phyloP scores from a whole-genome alignment of 2,888 invertebrate species.

The Acanthosoma haemorrhoidale region DNA sequence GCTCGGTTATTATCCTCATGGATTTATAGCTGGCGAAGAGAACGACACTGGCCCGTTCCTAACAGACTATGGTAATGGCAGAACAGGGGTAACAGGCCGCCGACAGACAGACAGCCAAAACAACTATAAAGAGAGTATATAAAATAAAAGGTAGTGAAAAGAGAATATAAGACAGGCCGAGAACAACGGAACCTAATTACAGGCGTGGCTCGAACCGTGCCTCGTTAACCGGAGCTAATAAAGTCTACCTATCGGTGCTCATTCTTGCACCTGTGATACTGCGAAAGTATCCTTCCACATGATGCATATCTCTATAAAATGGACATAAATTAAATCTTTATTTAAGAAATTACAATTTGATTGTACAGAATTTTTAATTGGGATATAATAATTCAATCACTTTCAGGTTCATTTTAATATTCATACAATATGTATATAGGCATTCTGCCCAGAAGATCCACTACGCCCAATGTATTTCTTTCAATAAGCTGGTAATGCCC shows the following conservation, averaged over 20 bases:
- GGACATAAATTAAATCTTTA: too few relatives aligned
- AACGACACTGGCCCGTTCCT: neutral
- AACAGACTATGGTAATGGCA: neutral
- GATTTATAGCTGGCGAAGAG: neutral
- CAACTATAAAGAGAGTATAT: constrained; percentile 3
- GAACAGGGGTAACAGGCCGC: neutral
- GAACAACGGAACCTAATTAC: neutral
- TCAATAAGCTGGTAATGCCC: too few relatives aligned
- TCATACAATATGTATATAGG: too few relatives aligned
- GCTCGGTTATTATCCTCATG: neutral
- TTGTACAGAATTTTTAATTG: too few relatives aligned
- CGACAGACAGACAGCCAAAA: neutral
- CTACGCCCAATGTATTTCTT: too few relatives aligned
- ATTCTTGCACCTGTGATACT: neutral
- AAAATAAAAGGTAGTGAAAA: neutral
- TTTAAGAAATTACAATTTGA: too few relatives aligned
- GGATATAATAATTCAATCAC: too few relatives aligned
- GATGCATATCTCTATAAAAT: too few relatives aligned
- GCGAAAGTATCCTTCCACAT: too few relatives aligned
- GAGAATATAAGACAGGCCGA: neutral
- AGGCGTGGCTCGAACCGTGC: too few relatives aligned
- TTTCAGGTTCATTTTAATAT: too few relatives aligned
- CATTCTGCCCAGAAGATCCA: too few relatives aligned
- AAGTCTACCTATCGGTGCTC: neutral
- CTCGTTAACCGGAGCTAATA: constrained; percentile 1